A percentile compares a stretch with the other conserved stretches of the same genome.
Evolutionary conservation across 2,797 vertebrate genomes (phyloP).

Genomic region (Hylomyscus alleni): DNA sequence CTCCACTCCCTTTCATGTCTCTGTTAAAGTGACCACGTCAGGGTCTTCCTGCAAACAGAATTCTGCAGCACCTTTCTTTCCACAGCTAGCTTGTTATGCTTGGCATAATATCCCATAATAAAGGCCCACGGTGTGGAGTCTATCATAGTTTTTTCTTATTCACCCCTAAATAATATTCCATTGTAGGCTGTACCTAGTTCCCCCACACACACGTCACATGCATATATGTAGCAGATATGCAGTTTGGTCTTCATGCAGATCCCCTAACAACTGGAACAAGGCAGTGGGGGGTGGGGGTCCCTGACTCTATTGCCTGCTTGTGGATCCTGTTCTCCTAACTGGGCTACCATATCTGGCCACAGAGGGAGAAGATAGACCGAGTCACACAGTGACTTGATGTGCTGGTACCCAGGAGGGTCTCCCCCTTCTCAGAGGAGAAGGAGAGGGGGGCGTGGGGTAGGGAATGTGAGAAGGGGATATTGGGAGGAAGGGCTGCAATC

Average conservation of each 20-base stretch:
- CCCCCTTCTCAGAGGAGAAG: neutral
- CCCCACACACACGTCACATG: fast-evolving
- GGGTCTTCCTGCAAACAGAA: neutral
- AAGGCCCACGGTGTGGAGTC: no score
- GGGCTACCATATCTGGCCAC: neutral
- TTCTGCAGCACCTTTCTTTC: neutral
- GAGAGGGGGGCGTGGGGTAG: neutral
- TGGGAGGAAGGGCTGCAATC: neutral
- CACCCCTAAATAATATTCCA: neutral
- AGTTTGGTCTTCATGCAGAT: neutral
- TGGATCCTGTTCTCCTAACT: neutral
- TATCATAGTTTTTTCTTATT: neutral
- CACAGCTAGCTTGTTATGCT: neutral
- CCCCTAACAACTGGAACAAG: neutral
- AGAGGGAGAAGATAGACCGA: neutral
- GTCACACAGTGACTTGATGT: neutral
- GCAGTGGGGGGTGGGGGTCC: neutral
- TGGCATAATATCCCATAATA: neutral
- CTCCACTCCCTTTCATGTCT: neutral
- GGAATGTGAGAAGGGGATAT: neutral
- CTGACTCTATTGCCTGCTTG: neutral
- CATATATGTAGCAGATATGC: neutral
- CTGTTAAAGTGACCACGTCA: neutral
- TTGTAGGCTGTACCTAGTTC: neutral
- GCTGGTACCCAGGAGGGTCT: neutral